phyloP scores from a whole-genome alignment of 92 coral and sea anemone genomes.

The Nematostella vectensis region DNA sequence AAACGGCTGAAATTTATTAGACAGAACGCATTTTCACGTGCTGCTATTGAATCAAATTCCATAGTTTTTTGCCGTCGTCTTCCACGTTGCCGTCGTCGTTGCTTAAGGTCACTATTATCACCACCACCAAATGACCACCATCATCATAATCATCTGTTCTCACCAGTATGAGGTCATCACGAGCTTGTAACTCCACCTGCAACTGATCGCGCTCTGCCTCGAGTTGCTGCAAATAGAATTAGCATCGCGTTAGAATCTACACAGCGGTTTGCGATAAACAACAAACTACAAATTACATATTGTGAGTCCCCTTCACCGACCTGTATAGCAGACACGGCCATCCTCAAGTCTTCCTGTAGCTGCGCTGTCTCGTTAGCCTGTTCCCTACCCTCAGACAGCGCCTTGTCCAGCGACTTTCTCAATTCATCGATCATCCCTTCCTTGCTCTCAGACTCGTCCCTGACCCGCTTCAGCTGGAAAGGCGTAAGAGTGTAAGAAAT shows the following conservation, averaged over 20 bases:
- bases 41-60: too few relatives aligned
- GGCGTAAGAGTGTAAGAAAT: not conserved
- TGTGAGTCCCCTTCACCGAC: too few relatives aligned
- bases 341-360: slow-evolving; percentile 62
- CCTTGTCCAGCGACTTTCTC: slow-evolving; percentile 47
- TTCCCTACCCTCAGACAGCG: slow-evolving; percentile 45
- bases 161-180: slow-evolving; percentile 85
- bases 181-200: slow-evolving; percentile 65
- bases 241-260: too few relatives aligned
- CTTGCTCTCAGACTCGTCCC: slow-evolving; percentile 55
- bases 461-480: slow-evolving; percentile 42
- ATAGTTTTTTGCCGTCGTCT: too few relatives aligned
- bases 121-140: too few relatives aligned
- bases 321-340: slow-evolving; percentile 49
- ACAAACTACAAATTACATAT: too few relatives aligned
- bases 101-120: too few relatives aligned
- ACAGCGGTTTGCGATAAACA: too few relatives aligned
- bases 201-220: slow-evolving; percentile 70
- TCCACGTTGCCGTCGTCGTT: too few relatives aligned
- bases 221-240: slow-evolving; percentile 37
- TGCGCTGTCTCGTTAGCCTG: slow-evolving; percentile 60
- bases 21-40: too few relatives aligned
- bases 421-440: slow-evolving; percentile 64
- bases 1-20: too few relatives aligned
- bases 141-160: too few relatives aligned